Evolutionary conservation across 1,140 invertebrate genomes (phyloP).

Genomic region (Leucophenga varia): DNA sequence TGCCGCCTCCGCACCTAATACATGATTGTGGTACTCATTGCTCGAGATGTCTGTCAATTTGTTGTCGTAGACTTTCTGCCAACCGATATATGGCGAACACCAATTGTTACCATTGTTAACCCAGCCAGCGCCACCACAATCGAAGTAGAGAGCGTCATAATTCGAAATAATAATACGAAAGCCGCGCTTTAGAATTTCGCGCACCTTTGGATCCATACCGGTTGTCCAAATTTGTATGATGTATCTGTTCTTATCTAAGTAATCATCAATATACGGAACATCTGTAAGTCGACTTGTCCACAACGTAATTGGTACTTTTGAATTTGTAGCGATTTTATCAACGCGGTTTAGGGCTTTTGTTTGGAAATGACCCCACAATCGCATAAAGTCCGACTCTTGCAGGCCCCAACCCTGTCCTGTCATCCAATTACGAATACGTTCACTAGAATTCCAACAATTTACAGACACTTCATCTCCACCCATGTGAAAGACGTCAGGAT

Average conservation of each 20-base stretch:
- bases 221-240: conserved; percentile 82
- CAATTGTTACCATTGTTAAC: conserved; percentile 73
- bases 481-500: conserved; percentile 85
- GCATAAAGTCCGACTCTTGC: conserved; percentile 65
- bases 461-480: conserved; percentile 82
- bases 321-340: conserved; percentile 56
- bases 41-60: conserved; percentile 64
- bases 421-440: conserved; percentile 72
- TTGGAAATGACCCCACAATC: conserved; percentile 79
- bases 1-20: conserved; percentile 74
- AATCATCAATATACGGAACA: conserved; percentile 65
- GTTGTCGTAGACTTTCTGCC: conserved; percentile 84
- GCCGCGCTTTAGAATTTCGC: conserved; percentile 67
- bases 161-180: conserved; percentile 80
- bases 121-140: conserved; percentile 75
- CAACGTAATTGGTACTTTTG: conserved; percentile 66
- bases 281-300: conserved; percentile 82
- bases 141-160: conserved; percentile 80
- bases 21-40: conserved; percentile 59
- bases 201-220: conserved; percentile 63
- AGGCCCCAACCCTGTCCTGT: conserved; percentile 60
- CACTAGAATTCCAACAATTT: conserved; percentile 75
- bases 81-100: conserved; percentile 85
- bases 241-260: conserved; percentile 71
- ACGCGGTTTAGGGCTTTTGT: conserved; percentile 64